Evolutionary conservation across 2,113 vertebrate genomes (phyloP).

Genomic region (Uropsilus gracilis): DNA sequence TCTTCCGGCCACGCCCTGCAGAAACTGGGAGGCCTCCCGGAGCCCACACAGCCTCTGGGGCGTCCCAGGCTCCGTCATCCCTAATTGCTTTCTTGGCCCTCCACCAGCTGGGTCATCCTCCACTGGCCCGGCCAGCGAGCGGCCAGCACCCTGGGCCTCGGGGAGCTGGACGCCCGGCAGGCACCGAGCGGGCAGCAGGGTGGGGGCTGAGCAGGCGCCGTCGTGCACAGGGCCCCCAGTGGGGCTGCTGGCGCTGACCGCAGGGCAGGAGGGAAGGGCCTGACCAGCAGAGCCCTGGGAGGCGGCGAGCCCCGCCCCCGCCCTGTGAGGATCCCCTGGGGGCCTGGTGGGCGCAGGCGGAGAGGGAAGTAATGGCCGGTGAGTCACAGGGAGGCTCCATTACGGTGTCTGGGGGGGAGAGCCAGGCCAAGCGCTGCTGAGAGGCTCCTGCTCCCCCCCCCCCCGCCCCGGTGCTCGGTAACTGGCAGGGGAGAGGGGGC

Average conservation of each 20-base stretch:
- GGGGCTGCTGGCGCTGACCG: no score
- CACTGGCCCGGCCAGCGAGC: fast-evolving
- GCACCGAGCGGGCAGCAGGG: fast-evolving
- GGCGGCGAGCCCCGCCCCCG: no score
- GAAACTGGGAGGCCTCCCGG: no score
- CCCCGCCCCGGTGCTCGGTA: no score
- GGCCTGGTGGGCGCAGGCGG: no score
- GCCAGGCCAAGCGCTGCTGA: neutral
- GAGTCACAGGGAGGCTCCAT: neutral
- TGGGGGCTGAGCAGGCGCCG: no score
- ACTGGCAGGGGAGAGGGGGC: neutral
- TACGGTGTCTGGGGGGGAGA: no score
- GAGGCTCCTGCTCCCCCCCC: no score
- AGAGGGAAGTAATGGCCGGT: neutral
- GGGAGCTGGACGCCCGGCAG: neutral
- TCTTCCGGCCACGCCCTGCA: neutral
- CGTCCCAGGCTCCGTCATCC: neutral
- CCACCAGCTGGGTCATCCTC: neutral
- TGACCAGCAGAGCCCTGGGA: neutral
- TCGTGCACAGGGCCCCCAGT: no score
- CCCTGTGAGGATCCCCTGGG: no score
- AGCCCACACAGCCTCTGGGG: neutral
- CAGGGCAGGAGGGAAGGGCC: no score
- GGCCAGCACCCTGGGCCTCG: fast-evolving
- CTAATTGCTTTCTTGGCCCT: neutral